Conservation (phyloP, 2,888 invertebrate genomes). For the Scaptomyza tumidula region DNA sequence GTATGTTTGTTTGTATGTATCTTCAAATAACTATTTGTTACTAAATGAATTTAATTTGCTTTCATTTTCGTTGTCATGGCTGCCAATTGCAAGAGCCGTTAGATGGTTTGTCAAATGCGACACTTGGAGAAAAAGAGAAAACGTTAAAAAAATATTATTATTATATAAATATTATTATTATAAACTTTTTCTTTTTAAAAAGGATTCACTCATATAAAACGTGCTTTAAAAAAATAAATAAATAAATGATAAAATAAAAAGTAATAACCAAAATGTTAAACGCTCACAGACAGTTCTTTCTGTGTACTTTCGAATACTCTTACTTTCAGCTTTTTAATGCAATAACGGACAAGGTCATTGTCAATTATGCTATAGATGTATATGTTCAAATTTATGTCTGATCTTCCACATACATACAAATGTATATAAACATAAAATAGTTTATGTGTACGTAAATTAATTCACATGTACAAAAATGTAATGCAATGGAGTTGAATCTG, state of each 20-base stretch:
- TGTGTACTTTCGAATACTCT: not conserved
- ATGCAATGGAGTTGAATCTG: conserved; percentile 2
- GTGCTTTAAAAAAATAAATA: too few relatives aligned
- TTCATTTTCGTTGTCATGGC: conserved; percentile 69
- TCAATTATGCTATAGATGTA: conserved; percentile 19
- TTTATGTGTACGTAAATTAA: too few relatives aligned
- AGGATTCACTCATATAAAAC: too few relatives aligned
- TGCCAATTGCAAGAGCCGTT: conserved; percentile 21
- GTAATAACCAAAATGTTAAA: too few relatives aligned
- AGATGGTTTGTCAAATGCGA: not conserved
- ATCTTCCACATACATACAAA: too few relatives aligned
- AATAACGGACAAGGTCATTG: conserved; percentile 54
- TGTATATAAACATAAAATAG: not conserved
- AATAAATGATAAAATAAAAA: too few relatives aligned
- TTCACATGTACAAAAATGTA: not conserved
- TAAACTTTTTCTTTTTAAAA: too few relatives aligned
- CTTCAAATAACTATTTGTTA: conserved; percentile 31
- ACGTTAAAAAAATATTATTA: too few relatives aligned
- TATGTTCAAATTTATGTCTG: not conserved
- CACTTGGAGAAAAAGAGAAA: conserved; percentile 23
- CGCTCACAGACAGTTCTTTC: too few relatives aligned
- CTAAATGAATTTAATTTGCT: conserved; percentile 69
- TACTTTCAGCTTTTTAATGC: conserved; percentile 19
- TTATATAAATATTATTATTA: too few relatives aligned
- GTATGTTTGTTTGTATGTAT: conserved; percentile 2